Evolutionary conservation across 1,140 invertebrate species (phyloP).

Genomic region (Carcinoscorpius rotundicauda): DNA sequence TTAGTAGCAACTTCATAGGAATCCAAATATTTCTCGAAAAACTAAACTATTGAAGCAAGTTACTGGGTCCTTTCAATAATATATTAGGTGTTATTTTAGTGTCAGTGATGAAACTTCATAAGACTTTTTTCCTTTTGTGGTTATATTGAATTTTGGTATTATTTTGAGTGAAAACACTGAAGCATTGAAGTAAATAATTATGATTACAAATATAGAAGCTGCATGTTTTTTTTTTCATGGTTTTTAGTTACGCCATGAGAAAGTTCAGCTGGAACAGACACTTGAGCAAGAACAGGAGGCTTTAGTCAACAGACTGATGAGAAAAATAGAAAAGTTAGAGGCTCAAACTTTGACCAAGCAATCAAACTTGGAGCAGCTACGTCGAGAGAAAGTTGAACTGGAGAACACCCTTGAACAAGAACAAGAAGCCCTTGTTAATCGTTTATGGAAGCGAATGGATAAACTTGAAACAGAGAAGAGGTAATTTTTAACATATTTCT

Average conservation of each 20-base stretch:
- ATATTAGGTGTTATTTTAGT: too few relatives aligned
- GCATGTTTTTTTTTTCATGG: too few relatives aligned
- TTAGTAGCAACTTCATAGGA: too few relatives aligned
- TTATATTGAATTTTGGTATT: too few relatives aligned
- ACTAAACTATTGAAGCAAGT: too few relatives aligned
- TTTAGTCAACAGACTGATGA: conserved; percentile 92
- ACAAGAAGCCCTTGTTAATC: conserved; percentile 93
- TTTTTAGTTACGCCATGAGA: conserved; percentile 53
- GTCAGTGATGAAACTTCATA: too few relatives aligned
- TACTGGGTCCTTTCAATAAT: too few relatives aligned
- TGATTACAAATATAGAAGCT: too few relatives aligned
- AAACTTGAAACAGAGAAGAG: conserved; percentile 65
- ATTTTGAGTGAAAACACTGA: too few relatives aligned
- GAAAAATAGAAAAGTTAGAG: conserved; percentile 95
- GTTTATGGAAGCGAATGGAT: conserved; percentile 97
- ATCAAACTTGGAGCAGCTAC: conserved; percentile 80
- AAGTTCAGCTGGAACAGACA: conserved; percentile 86
- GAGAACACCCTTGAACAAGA: conserved; percentile 97
- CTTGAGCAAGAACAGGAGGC: conserved; percentile 96
- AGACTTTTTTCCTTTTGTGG: too few relatives aligned
- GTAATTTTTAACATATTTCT: conserved; percentile 3
- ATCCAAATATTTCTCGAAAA: too few relatives aligned
- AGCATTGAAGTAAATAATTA: too few relatives aligned
- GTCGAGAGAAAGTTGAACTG: conserved; percentile 90
- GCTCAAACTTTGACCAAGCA: conserved; percentile 82